phyloP scores from a whole-genome alignment of 2,797 vertebrate genomes.

The Sebastes kiyomatsui region DNA sequence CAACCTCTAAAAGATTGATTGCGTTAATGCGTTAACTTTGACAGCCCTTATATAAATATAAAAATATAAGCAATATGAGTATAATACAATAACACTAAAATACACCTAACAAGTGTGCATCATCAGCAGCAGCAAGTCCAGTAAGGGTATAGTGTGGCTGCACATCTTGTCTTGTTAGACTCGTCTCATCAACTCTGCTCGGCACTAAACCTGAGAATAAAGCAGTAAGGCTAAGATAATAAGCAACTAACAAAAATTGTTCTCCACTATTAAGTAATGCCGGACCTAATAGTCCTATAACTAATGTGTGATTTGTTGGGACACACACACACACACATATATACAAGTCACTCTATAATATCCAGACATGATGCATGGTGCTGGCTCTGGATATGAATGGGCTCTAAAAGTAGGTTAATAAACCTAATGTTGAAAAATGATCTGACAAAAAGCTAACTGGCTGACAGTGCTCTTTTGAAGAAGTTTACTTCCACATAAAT shows the following conservation, averaged over 20 bases:
- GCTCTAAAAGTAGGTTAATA: conserved; percentile 40
- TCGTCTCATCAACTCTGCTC: no score
- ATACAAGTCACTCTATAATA: background rate
- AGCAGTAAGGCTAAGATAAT: background rate
- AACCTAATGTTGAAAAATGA: conserved; percentile 53
- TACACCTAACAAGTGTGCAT: background rate
- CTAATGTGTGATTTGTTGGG: background rate
- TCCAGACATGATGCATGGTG: conserved; percentile 14
- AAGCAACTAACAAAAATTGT: background rate
- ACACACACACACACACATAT: background rate
- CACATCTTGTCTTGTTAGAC: no score
- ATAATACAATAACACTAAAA: background rate
- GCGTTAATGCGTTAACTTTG: no score
- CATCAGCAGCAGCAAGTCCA: no score
- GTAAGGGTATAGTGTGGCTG: no score
- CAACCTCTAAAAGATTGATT: background rate
- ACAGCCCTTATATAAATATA: no score
- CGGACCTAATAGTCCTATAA: background rate
- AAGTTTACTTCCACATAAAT: conserved; percentile 37
- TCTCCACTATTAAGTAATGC: background rate
- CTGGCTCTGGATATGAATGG: conserved; percentile 9
- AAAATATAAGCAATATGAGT: background rate
- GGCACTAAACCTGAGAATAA: background rate
- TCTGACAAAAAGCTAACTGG: conserved; percentile 44
- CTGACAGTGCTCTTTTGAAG: conserved; percentile 33